phyloP scores from a whole-genome alignment of 2,888 invertebrate species.

The Rotaria socialis region DNA sequence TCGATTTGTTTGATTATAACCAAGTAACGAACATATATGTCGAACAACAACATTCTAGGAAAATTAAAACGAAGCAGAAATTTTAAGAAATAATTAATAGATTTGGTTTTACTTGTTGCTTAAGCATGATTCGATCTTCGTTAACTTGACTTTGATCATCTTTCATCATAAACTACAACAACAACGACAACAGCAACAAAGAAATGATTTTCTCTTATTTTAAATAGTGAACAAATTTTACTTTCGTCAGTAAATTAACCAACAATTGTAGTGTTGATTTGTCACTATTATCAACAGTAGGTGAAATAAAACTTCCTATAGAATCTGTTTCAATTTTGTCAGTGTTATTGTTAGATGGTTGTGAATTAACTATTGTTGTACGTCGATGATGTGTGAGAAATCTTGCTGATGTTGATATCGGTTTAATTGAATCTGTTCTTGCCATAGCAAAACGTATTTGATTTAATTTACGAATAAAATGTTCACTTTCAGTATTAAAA shows the following conservation, averaged over 20 bases:
- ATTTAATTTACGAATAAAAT: slow-evolving; percentile 37
- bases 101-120: slow-evolving; percentile 62
- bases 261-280: slow-evolving; percentile 88
- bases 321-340: slow-evolving; percentile 29
- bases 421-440: slow-evolving; percentile 25
- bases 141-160: slow-evolving; percentile 65
- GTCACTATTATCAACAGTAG: slow-evolving; percentile 88
- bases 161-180: slow-evolving; percentile 73
- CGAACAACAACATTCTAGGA: slow-evolving; percentile 76
- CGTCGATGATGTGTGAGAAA: not conserved
- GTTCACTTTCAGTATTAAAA: slow-evolving; percentile 32
- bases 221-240: slow-evolving; percentile 47
- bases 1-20: slow-evolving; percentile 84
- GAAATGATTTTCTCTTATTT: not conserved
- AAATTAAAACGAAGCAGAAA: not conserved
- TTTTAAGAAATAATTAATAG: too few relatives aligned
- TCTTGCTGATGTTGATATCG: not conserved
- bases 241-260: slow-evolving; percentile 84
- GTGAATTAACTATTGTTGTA: not conserved
- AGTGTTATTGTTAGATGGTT: too few relatives aligned
- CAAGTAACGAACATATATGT: slow-evolving; percentile 83
- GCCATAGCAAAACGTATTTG: slow-evolving; percentile 34
- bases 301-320: slow-evolving; percentile 59
- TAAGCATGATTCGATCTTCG: slow-evolving; percentile 76
- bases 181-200: slow-evolving; percentile 15